Conservation (phyloP, 2,888 invertebrate species). For the Empis livida region DNA sequence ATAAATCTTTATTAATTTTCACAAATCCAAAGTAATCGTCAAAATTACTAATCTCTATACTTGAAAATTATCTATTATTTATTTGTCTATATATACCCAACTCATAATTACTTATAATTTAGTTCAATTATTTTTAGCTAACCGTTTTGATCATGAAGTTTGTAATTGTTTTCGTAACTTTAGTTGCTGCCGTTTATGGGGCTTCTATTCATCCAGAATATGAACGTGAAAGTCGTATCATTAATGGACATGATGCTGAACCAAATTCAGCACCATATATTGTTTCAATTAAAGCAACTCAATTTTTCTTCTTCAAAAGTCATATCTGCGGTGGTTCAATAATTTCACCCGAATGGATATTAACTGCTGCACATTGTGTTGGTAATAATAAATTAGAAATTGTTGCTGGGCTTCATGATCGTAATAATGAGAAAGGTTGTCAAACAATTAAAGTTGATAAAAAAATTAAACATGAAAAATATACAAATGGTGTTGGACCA, state of each 20-base stretch:
- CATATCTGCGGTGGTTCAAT: conserved; percentile 39
- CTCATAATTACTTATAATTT: neutral
- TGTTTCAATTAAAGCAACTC: conserved; percentile 23
- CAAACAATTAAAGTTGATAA: conserved; percentile 24
- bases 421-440: conserved; percentile 18
- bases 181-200: neutral
- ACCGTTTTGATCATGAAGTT: neutral
- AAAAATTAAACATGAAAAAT: conserved; percentile 25
- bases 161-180: neutral
- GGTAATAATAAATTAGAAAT: conserved; percentile 19
- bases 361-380: conserved; percentile 35
- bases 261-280: conserved; percentile 37
- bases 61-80: no score
- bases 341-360: conserved; percentile 27
- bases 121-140: neutral
- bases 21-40: neutral
- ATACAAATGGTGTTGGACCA: conserved; percentile 32
- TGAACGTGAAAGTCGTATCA: conserved; percentile 25
- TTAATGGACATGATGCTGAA: conserved; percentile 30
- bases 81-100: no score
- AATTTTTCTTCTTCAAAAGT: conserved; percentile 16
- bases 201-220: neutral
- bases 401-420: conserved; percentile 34
- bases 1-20: neutral
- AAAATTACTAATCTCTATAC: neutral